Evolutionary conservation across 2,113 vertebrate species (phyloP), one percentile per base, ranked within the genome.

Genomic region (Centrocercus urophasianus): DNA sequence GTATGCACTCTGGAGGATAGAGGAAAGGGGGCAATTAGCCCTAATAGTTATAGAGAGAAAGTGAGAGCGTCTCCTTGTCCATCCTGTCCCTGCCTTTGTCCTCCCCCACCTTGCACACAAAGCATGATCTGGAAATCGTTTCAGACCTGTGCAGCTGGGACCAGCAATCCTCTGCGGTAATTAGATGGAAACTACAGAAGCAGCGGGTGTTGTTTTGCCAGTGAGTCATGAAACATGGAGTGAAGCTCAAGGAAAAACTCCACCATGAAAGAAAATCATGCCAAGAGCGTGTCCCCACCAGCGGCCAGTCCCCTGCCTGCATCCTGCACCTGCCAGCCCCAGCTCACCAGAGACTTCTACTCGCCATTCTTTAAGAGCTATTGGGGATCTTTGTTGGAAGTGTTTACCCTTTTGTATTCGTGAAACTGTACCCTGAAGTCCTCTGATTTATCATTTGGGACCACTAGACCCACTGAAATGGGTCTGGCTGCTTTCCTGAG

Each of bases 41-140:
- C 94, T 94, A 94, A 95, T 95, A 97, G 89, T 96, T 97, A 94
- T 82, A 97, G 70, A 72, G 54, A 90, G 76, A 91, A 95, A 95
- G 56, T 36, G 57, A 85, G 93, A 89, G 72, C 48, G 59, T 87
- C 48, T 73, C 81, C 76, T 95, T 95, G 93, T 52, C 63, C 28
- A 0, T 73, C 47, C 88, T 94, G 77, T 89, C 83, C 91, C 78
- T 76, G 78, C 71, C 76, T 74, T 89, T 50, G 54, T 94, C 75
- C 81, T 93, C 71, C 82, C 73, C 78, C n/a, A 93, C 67, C 70
- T 88, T 84, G 82, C 90, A 82, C 24, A 45, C 59, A 84, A 91
- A 86, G 70, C 34, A 71, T 27, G 84, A 67, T 97, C 86, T 96
- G 95, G 94, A 96, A 97, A 89, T 93, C 32, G 2, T 93, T 95